These are phyloP conservation scores for Drosophila virilis DNA, from an alignment of 1,140 invertebrate genomes.

Conservation along the genomic window DNA sequence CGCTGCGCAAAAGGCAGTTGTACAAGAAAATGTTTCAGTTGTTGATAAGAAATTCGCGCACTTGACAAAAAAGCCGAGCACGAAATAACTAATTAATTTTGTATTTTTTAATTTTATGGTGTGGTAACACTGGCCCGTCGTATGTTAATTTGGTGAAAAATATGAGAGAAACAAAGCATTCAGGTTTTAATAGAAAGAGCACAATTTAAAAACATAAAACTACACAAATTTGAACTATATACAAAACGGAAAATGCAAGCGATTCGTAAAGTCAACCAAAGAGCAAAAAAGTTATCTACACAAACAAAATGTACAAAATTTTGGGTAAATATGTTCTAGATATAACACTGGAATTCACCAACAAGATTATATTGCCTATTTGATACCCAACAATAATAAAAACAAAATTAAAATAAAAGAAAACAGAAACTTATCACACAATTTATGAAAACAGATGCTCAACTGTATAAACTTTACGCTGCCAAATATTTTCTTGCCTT, in stretches of 20 bases:
- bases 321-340: neutral
- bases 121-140: constrained; percentile 23
- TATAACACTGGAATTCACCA: constrained; percentile 4
- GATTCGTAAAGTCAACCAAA: constrained; percentile 8
- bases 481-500: no score
- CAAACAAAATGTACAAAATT: constrained; percentile 13
- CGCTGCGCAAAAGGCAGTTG: constrained; percentile 18
- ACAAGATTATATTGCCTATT: neutral
- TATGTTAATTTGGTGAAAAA: constrained; percentile 23
- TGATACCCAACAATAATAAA: neutral
- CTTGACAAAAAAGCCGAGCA: constrained; percentile 50
- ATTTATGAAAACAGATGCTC: no score
- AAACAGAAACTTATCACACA: no score
- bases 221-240: constrained; percentile 4
- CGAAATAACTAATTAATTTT: constrained; percentile 6
- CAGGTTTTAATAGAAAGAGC: neutral
- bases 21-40: constrained; percentile 51
- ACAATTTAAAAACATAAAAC: constrained; percentile 2
- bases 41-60: constrained; percentile 57
- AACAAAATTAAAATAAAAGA: no score
- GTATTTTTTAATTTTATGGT: neutral
- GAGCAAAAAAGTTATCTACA: constrained; percentile 10
- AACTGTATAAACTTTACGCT: no score
- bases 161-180: neutral
- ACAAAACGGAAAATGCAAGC: constrained; percentile 32